Conservation (phyloP, 2,113 vertebrate species). For the Pterocles gutturalis region DNA sequence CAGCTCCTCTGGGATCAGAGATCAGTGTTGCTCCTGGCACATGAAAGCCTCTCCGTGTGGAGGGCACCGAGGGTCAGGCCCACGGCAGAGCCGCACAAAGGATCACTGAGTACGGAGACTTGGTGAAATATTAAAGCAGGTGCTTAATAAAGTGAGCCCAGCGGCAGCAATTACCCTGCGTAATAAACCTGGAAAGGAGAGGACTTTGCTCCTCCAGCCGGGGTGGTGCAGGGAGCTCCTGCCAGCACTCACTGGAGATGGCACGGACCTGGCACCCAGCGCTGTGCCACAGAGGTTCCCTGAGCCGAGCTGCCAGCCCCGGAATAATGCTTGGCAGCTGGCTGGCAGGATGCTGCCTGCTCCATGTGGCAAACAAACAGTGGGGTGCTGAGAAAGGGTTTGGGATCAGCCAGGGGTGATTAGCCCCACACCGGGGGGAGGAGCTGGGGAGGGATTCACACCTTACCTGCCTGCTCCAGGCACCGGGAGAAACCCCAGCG, state of each 20-base stretch:
- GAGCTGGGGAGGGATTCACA: not conserved
- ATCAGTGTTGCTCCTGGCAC: accelerated
- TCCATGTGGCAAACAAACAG: accelerated
- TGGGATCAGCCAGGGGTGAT: not conserved
- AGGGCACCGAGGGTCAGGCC: not conserved
- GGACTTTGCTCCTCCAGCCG: conserved; percentile 9
- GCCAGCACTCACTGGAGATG: not conserved
- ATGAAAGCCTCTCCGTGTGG: accelerated
- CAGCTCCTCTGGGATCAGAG: accelerated
- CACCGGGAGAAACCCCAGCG: accelerated
- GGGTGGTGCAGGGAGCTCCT: not conserved
- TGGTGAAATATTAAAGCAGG: conserved; percentile 53
- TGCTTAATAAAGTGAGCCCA: not conserved
- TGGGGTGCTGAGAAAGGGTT: not conserved
- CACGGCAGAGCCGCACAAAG: not conserved
- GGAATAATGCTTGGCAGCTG: not conserved
- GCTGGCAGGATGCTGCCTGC: not conserved
- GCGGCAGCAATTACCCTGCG: not conserved
- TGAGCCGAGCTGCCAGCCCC: not conserved
- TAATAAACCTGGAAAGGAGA: conserved; percentile 36
- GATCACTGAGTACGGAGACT: not conserved
- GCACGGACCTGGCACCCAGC: accelerated
- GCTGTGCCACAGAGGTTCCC: not conserved
- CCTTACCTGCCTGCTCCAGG: not conserved
- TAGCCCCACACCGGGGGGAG: too few relatives aligned